phyloP scores from a whole-genome alignment of 2,113 vertebrate species.

The Cephalopterus ornatus region DNA sequence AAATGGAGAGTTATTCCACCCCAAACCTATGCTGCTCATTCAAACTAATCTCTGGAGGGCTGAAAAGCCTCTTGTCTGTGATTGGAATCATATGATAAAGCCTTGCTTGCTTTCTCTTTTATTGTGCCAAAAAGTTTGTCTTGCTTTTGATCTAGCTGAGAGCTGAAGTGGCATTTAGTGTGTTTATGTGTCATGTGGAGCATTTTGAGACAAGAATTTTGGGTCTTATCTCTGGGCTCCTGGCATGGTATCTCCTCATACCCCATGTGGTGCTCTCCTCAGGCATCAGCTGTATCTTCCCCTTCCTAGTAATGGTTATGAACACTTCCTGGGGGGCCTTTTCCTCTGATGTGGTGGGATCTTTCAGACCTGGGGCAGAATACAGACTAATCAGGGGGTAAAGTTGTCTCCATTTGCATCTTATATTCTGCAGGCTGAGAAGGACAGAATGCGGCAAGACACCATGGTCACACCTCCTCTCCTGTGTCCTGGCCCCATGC shows the following conservation, averaged over 20 bases:
- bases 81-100: constrained; percentile 68
- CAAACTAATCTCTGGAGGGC: constrained; percentile 40
- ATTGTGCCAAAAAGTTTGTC: constrained; percentile 47
- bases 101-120: constrained; percentile 44
- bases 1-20: constrained; percentile 32
- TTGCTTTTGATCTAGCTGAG: constrained; percentile 45
- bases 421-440: background rate
- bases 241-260: background rate
- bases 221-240: background rate
- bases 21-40: background rate
- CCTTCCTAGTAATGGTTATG: background rate
- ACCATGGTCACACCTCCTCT: background rate
- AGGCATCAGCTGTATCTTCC: background rate
- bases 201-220: background rate
- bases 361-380: background rate
- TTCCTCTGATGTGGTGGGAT: accelerated
- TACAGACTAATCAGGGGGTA: background rate
- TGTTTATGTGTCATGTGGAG: background rate
- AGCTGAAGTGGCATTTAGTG: constrained; percentile 6
- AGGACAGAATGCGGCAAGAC: background rate
- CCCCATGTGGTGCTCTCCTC: background rate
- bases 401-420: background rate
- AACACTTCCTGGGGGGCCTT: background rate
- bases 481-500: accelerated
- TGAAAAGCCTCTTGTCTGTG: constrained; percentile 58